Conservation (phyloP, 2,113 vertebrate genomes). For the Gopherus evgoodei region DNA sequence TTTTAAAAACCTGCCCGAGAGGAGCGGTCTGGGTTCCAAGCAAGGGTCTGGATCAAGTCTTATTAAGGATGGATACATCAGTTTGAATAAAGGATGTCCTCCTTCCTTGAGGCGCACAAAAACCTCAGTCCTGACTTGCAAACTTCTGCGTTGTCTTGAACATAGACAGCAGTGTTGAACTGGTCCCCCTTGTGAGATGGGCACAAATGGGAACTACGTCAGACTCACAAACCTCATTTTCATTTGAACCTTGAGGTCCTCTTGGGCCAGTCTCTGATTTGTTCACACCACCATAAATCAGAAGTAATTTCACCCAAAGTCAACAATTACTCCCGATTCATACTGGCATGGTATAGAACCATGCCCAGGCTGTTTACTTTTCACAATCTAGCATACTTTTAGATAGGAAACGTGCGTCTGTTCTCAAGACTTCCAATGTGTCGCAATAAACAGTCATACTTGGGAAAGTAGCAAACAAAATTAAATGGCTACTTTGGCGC, state of each 20-base stretch:
- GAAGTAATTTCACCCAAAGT: neutral
- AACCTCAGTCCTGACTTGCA: neutral
- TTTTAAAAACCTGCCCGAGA: neutral
- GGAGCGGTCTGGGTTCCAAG: neutral
- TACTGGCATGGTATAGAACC: neutral
- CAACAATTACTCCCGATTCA: neutral
- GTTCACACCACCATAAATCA: neutral
- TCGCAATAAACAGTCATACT: neutral
- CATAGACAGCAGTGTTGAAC: neutral
- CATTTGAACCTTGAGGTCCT: neutral
- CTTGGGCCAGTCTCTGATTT: neutral
- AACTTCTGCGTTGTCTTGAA: neutral
- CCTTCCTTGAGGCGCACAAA: neutral
- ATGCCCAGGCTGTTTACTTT: neutral
- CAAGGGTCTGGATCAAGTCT: neutral
- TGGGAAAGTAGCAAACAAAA: constrained; percentile 56
- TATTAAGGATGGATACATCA: neutral
- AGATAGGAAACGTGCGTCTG: neutral
- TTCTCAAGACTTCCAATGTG: neutral
- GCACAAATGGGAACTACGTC: neutral
- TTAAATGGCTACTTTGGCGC: constrained; percentile 38
- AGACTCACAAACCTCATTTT: neutral
- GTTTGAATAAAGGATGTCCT: neutral
- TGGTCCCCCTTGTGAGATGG: neutral
- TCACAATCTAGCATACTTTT: neutral